Percentiles rank a stretch among this genome's conserved stretches.
Evolutionary conservation across 30 jellyfish, hydroid and myxozoan species (phyloP).

Genomic region (Haliclystus octoradiatus): DNA sequence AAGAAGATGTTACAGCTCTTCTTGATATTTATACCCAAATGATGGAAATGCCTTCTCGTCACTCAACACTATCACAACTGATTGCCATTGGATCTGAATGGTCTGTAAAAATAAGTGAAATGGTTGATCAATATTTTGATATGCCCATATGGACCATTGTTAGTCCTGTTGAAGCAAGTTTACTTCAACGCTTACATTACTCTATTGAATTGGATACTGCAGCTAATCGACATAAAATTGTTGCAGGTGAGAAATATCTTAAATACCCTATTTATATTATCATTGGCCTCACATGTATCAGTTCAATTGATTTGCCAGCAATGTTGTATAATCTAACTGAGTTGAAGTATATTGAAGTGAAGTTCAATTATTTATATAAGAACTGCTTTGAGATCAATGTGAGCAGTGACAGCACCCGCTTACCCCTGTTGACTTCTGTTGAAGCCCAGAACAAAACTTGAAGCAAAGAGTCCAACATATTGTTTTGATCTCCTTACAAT

Average conservation of each 20-base stretch:
- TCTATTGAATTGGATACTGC: slow-evolving; percentile 51
- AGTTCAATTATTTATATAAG: no score
- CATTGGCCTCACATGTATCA: background rate
- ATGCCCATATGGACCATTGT: slow-evolving; percentile 47
- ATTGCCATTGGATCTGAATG: slow-evolving; percentile 67
- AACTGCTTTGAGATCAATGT: no score
- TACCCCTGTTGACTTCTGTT: no score
- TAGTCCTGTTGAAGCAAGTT: slow-evolving; percentile 63
- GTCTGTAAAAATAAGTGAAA: slow-evolving; percentile 53
- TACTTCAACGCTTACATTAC: slow-evolving; percentile 46
- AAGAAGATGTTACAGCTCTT: slow-evolving; percentile 45
- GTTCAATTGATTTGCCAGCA: background rate
- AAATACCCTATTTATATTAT: background rate
- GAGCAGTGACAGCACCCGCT: no score
- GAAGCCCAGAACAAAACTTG: no score
- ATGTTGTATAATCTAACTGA: background rate
- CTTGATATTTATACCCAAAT: slow-evolving; percentile 43
- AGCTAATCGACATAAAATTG: slow-evolving; percentile 32
- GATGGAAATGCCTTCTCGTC: slow-evolving; percentile 9
- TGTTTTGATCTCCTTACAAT: no score
- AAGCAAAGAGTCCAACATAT: no score
- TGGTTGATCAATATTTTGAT: slow-evolving; percentile 36
- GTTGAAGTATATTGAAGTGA: background rate
- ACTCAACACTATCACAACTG: slow-evolving; percentile 42
- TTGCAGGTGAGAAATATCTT: slow-evolving; percentile 42